Base-by-base conservation (phyloP, 2,113 vertebrate species). In the Equus przewalskii region DNA sequence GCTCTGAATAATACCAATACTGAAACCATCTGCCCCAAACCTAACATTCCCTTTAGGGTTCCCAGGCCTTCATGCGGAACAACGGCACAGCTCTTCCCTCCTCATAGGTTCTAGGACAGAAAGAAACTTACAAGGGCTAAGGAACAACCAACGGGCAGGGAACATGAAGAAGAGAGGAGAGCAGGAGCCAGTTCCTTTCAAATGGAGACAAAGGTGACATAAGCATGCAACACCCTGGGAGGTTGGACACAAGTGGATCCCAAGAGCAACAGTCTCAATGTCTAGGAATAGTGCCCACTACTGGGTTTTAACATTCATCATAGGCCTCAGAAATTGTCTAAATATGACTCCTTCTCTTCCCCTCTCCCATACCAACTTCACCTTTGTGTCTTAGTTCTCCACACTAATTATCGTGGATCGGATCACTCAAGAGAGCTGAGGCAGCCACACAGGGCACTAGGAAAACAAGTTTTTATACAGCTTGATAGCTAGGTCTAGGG, bases 201-300 rank as follows among this genome's bases (percentile, higher is more conserved):
- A 62, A 41, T 11, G 46, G 41, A 58, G 56, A 62, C 41, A 26
- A 9, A 22, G 14, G 30, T n/a, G 24, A 72, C 58, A 44, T 9
- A 7, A 41, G 11, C 44, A 79, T 9, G 1, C 18, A 49, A 12
- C 22, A 54, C 15, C 1, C 6, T 22, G 26, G 58, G 15, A 44
- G 30, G 7, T 0, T 21, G 54, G 21, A 49, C 49, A 46, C 30
- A 78, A 33, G 10, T 0, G 0, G 36, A 41, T 46, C 5, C 44
- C 26, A 10, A 16, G 21, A 91, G 36, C 21, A 33, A 54, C 8
- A 41, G 22, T 1, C 10, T 19, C 60, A 2, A 76, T 46, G 76
- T 91, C 83, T 78, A 33, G 46, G 26, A 24, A 67, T 1, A 76
- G 51, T 33, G 30, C 12, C 15, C 33, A n/a, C 0, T 65, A 54